Evolutionary conservation across 2,797 vertebrate species (phyloP), one percentile per base, ranked within the genome.

Genomic region (Aldrovandia affinis): DNA sequence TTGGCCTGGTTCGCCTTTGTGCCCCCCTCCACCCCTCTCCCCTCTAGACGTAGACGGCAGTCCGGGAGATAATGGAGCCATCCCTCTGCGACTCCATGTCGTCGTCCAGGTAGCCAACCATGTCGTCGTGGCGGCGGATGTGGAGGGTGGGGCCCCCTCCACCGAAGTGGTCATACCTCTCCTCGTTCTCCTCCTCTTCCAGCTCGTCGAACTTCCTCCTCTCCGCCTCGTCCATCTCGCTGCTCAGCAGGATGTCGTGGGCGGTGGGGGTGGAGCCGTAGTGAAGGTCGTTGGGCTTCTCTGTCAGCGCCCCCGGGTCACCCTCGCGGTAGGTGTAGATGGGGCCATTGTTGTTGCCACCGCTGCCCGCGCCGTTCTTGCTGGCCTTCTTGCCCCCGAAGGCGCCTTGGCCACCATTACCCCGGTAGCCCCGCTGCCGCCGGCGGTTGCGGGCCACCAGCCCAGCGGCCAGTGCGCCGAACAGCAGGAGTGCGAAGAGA

Each of bases 71-170:
- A 90, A 98, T 95, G 0, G 97, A 98, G 82, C 97, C 97, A 0
- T 98, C 97, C 39, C 95, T 92, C 90, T 97, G 97, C 25, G 97
- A 98, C 92, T 98, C 97, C 97, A 97, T 97, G 93, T 97, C 96
- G 59, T 96, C 95, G 85, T 96, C 95, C 3, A 96, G 80, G 87
- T 95, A 95, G 73, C 88, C 92, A 81, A 92, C 88, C 25, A 89
- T 90, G 39, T 91, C 93, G 82, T 87, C 92, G 30, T 95, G 89
- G 0, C 92, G 91, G 87, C 94, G 94, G 28, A 96, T 94, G 89
- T 95, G 95, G 59, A 96, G 92, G 88, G 97, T 94, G 68, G 96
- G 96, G n/a, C 92, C 95, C 25, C 92, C 93, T 44, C 92, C 94
- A 18, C 89, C 90, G 0, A 96, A 96, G 88, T 93, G 90, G 89